Conservation (phyloP, 2,113 vertebrate genomes). For the Tringa solitaria region DNA sequence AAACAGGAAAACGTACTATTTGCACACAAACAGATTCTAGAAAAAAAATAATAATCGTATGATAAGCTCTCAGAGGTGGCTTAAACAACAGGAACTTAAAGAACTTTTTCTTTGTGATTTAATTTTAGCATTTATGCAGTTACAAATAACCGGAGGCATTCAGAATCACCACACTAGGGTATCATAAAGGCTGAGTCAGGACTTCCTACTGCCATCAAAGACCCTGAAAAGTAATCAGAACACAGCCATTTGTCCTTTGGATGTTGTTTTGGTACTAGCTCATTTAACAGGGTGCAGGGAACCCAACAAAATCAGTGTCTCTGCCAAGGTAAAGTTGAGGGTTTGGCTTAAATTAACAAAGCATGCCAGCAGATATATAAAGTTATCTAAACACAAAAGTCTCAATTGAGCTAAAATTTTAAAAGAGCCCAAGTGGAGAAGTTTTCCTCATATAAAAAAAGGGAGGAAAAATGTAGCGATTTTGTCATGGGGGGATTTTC, state of each 20-base stretch:
- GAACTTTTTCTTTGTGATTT: not conserved
- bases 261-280: constrained; percentile 14
- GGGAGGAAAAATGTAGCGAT: not conserved
- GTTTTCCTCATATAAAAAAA: constrained; percentile 1
- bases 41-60: not conserved
- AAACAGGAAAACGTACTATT: constrained; percentile 6
- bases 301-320: constrained; percentile 36
- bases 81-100: not conserved
- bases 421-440: not conserved
- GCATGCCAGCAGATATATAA: constrained; percentile 44
- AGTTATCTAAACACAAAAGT: constrained; percentile 38
- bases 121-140: constrained; percentile 12
- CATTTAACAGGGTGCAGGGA: constrained; percentile 31
- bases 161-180: not conserved
- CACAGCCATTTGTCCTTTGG: not conserved
- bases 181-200: constrained; percentile 36
- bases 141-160: not conserved
- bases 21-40: not conserved
- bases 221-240: not conserved
- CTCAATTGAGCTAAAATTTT: not conserved
- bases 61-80: not conserved
- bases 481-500: not conserved
- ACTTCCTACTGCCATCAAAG: not conserved
- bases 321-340: constrained; percentile 57
- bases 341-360: constrained; percentile 48